A percentile compares a stretch with the other conserved stretches of the same genome.
Evolutionary conservation across 2,888 invertebrate genomes (phyloP).

Genomic region (Mythimna lalbum): DNA sequence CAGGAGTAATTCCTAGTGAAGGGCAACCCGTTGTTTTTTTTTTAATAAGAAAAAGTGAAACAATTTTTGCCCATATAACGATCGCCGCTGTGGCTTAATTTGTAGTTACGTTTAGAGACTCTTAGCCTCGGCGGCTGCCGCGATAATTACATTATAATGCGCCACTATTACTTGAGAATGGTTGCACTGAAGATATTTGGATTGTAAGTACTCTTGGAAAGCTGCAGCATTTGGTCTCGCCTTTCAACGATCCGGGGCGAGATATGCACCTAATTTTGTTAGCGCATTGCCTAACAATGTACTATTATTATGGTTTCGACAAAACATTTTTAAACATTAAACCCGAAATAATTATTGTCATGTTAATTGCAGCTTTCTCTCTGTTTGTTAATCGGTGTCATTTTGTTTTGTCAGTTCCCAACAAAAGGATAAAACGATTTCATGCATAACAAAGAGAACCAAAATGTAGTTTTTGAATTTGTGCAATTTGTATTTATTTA

Average conservation of each 20-base stretch:
- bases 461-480: constrained; percentile 48
- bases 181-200: constrained; percentile 30
- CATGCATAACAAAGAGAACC: constrained; percentile 39
- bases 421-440: constrained; percentile 37
- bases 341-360: constrained; percentile 28
- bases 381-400: constrained; percentile 26
- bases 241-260: background rate
- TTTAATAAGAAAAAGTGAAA: background rate
- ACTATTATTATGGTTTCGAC: background rate
- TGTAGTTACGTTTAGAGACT: constrained; percentile 65
- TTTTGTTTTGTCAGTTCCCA: constrained; percentile 26
- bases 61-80: constrained; percentile 63
- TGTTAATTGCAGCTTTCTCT: constrained; percentile 45
- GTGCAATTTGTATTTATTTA: constrained; percentile 50
- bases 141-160: constrained; percentile 64
- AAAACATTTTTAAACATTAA: constrained; percentile 3
- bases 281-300: background rate
- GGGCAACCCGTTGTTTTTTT: too few species aligned
- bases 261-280: background rate
- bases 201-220: constrained; percentile 12
- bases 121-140: constrained; percentile 59
- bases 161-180: constrained; percentile 30
- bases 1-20: too few species aligned
- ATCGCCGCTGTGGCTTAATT: constrained; percentile 66
- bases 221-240: background rate